phyloP scores from a whole-genome alignment of 2,888 invertebrate species.

The Tipula unca region DNA sequence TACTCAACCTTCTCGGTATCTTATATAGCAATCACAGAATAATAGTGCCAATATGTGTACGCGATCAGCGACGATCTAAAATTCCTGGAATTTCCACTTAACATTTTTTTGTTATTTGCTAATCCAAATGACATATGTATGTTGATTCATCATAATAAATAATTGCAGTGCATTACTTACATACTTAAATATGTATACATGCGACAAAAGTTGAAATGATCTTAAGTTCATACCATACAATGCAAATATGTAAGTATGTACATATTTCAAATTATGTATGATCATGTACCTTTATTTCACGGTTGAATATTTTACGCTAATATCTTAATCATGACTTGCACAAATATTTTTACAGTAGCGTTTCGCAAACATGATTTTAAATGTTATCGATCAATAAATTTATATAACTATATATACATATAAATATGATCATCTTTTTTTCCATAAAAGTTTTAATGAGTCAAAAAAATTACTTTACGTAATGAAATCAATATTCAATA shows the following conservation, averaged over 20 bases:
- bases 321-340: background rate
- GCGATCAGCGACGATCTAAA: background rate
- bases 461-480: background rate
- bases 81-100: background rate
- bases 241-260: too few relatives aligned
- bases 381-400: background rate
- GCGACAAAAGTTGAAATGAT: background rate
- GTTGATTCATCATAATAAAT: background rate
- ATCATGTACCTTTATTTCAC: background rate
- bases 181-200: too few relatives aligned
- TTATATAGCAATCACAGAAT: background rate
- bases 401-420: too few relatives aligned
- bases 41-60: background rate
- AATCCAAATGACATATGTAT: background rate
- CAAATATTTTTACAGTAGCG: background rate
- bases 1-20: background rate
- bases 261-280: background rate
- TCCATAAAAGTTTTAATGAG: background rate
- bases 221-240: background rate
- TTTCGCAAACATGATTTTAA: background rate
- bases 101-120: background rate
- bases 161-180: background rate
- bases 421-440: background rate
- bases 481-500: background rate
- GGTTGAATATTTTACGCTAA: background rate